A percentile compares a stretch with the other conserved stretches of the same genome.
phyloP scores from a whole-genome alignment of 1,140 invertebrate species.

The Himalopsyche phryganea region DNA sequence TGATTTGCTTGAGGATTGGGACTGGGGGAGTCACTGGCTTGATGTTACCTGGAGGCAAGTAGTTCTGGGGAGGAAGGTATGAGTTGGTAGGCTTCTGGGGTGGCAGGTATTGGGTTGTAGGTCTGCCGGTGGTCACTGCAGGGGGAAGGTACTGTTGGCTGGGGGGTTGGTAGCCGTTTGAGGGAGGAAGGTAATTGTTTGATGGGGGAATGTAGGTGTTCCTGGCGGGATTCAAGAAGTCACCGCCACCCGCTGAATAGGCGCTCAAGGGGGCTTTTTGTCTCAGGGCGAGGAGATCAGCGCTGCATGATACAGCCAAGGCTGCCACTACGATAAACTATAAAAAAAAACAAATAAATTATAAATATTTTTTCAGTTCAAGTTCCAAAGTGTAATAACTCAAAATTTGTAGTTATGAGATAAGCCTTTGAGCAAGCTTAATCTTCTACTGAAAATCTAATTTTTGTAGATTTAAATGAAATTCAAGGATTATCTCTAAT shows the following conservation, averaged over 20 bases:
- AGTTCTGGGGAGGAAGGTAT: conserved; percentile 24
- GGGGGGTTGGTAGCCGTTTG: conserved; percentile 28
- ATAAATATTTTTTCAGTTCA: too few species aligned
- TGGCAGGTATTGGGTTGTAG: conserved; percentile 18
- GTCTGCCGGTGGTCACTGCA: conserved; percentile 5
- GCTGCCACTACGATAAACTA: conserved; percentile 28
- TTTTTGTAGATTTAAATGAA: too few species aligned
- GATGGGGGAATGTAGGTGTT: conserved; percentile 29
- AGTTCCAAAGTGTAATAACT: too few species aligned
- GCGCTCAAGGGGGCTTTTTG: conserved; percentile 25
- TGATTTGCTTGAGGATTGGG: conserved; percentile 55
- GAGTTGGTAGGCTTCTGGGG: conserved; percentile 28
- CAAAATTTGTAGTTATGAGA: too few species aligned
- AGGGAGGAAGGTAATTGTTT: conserved; percentile 29
- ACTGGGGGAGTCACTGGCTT: conserved; percentile 42
- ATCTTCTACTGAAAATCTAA: too few species aligned
- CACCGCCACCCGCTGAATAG: conserved; percentile 24
- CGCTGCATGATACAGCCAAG: conserved; percentile 19
- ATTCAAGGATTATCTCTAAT: too few species aligned
- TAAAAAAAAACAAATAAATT: conserved; percentile 1
- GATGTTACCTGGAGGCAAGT: conserved; percentile 21
- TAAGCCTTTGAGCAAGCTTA: too few species aligned
- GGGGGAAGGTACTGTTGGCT: conserved; percentile 32
- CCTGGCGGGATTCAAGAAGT: conserved; percentile 22
- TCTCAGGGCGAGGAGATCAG: conserved; percentile 24